Evolutionary conservation across 2,888 invertebrate genomes (phyloP).

Genomic region (Drosophila anomelani): DNA sequence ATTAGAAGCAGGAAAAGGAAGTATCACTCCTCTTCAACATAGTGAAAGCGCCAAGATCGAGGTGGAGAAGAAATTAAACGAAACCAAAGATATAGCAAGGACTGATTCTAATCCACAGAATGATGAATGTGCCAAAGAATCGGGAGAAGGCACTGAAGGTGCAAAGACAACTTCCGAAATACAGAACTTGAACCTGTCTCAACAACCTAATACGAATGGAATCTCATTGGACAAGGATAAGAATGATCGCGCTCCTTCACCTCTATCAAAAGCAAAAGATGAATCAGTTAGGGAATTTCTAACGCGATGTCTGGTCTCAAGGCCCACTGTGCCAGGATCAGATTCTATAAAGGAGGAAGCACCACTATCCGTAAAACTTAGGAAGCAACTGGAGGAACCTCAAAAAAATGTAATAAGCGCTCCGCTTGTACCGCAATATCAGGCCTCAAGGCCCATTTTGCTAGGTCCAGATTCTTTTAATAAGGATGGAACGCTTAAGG

Average conservation of each 20-base stretch:
- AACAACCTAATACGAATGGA: not conserved
- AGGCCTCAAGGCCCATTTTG: not conserved
- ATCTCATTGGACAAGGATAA: not conserved
- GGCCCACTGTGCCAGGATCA: not conserved
- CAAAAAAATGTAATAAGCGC: too few species aligned
- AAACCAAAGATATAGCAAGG: not conserved
- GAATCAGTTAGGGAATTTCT: not conserved
- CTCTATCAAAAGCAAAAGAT: not conserved
- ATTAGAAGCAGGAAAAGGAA: not conserved
- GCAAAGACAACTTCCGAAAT: not conserved
- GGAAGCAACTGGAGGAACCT: not conserved
- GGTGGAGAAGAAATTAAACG: not conserved
- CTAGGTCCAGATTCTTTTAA: not conserved
- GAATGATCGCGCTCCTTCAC: not conserved
- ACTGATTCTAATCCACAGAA: not conserved
- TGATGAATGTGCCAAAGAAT: not conserved
- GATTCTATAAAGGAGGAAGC: not conserved
- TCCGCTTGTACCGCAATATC: slow-evolving; percentile 10
- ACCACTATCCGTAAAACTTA: not conserved
- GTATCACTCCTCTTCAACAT: not conserved
- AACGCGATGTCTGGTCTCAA: not conserved
- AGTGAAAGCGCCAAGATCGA: too few species aligned
- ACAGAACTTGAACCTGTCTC: not conserved
- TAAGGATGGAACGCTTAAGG: not conserved
- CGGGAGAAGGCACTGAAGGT: not conserved